Evolutionary conservation across 1,140 invertebrate genomes (phyloP).

Genomic region (Dreissena polymorpha): DNA sequence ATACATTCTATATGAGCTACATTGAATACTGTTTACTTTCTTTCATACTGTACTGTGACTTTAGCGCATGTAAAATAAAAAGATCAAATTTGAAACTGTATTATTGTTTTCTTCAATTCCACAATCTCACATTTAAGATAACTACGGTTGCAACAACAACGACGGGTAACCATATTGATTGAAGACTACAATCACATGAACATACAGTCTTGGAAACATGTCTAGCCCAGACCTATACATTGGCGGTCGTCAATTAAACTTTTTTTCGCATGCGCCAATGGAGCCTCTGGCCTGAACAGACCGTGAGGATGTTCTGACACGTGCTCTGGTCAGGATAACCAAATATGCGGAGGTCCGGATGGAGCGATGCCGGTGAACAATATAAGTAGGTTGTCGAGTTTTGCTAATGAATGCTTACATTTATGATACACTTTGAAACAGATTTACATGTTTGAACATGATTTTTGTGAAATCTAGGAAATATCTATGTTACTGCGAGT

Average conservation of each 20-base stretch:
- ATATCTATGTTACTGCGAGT: no score
- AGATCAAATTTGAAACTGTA: no score
- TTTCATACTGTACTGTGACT: no score
- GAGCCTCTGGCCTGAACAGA: background rate
- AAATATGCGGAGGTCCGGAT: constrained; percentile 28
- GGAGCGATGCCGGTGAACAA: constrained; percentile 28
- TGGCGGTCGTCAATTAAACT: constrained; percentile 4
- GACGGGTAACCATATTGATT: background rate
- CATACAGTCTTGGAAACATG: constrained; percentile 35
- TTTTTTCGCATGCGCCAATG: constrained; percentile 18
- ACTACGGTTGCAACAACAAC: background rate
- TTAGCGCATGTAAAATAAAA: no score
- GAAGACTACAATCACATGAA: constrained; percentile 17
- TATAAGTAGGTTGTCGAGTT: constrained; percentile 12
- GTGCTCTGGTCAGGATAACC: constrained; percentile 37
- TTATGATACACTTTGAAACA: background rate
- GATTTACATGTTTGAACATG: background rate
- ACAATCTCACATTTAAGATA: background rate
- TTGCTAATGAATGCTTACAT: background rate
- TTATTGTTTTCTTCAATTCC: no score
- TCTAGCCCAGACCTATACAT: background rate
- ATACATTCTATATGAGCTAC: no score
- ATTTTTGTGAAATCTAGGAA: no score
- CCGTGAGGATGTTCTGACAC: background rate
- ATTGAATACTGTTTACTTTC: no score